phyloP scores from a whole-genome alignment of 2,113 vertebrate genomes.

The Arizona elegans region DNA sequence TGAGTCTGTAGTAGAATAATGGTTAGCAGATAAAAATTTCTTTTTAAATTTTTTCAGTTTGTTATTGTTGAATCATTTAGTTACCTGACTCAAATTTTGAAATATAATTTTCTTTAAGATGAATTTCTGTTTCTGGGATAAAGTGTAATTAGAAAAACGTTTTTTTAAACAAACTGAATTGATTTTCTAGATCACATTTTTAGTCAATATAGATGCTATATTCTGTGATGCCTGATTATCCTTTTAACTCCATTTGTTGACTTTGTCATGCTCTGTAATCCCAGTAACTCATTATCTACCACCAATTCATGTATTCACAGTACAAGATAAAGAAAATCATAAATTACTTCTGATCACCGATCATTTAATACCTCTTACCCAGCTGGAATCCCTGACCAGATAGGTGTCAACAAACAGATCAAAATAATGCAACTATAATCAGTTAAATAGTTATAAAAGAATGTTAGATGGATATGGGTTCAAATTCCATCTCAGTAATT shows the following conservation, averaged over 20 bases:
- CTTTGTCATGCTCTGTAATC: background rate
- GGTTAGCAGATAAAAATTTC: background rate
- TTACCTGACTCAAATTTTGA: background rate
- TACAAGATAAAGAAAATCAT: conserved; percentile 21
- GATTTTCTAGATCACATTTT: background rate
- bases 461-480: background rate
- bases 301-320: background rate
- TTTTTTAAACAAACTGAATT: background rate
- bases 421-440: conserved; percentile 1
- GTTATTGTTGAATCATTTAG: background rate
- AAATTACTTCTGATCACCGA: conserved; percentile 5
- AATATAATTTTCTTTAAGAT: background rate
- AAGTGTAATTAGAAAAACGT: background rate
- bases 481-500: background rate
- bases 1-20: background rate
- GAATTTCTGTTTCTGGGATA: background rate
- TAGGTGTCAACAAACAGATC: background rate
- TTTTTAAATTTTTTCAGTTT: background rate
- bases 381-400: background rate
- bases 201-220: background rate
- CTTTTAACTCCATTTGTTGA: background rate
- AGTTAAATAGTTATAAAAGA: background rate
- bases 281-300: background rate
- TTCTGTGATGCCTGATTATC: background rate
- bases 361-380: background rate